Percentiles rank a stretch among this genome's conserved stretches.
phyloP scores from a whole-genome alignment of 2,888 invertebrate genomes.

The Eustalomyia histrio region DNA sequence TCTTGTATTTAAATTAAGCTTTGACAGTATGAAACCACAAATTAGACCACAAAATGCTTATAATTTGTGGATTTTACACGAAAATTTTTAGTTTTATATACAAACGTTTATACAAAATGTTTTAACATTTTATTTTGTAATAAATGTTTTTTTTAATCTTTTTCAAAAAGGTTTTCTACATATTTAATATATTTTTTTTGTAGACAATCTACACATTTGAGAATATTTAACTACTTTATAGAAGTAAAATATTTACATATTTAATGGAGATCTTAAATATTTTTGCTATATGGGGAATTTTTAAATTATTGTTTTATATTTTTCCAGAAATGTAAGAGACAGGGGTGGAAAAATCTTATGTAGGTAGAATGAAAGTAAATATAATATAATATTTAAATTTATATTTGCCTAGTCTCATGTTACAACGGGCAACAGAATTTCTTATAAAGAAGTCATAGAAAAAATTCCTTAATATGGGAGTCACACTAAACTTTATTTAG shows the following conservation, averaged over 20 bases:
- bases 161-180: neutral
- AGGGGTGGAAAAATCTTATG: no score
- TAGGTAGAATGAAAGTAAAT: neutral
- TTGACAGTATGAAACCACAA: conserved; percentile 62
- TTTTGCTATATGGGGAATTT: neutral
- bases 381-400: no score
- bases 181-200: neutral
- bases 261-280: conserved; percentile 21
- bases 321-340: neutral
- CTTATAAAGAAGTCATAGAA: no score
- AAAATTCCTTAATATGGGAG: no score
- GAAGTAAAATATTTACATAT: conserved; percentile 34
- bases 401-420: no score
- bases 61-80: conserved; percentile 53
- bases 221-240: conserved; percentile 45
- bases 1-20: conserved; percentile 56
- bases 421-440: no score
- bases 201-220: conserved; percentile 42
- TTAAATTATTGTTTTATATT: conserved; percentile 29
- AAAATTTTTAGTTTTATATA: conserved; percentile 11
- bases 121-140: neutral
- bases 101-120: neutral
- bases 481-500: no score
- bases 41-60: conserved; percentile 63
- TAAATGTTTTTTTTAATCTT: neutral